Base-by-base conservation (phyloP, 2,888 invertebrate genomes). In the Drosophila fulvimacula region DNA sequence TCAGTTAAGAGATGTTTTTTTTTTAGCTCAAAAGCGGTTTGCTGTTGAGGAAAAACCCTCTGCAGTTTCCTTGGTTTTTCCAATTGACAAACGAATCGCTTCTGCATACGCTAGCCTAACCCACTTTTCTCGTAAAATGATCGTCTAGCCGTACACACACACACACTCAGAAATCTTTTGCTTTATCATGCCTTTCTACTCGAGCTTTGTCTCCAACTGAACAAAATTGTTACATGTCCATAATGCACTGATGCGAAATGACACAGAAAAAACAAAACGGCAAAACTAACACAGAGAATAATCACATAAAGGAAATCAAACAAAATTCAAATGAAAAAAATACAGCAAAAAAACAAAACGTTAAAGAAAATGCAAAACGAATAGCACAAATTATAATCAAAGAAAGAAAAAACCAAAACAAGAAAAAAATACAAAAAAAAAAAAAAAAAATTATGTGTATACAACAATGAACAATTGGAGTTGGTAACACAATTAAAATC, bases 191-290 rank as follows among this genome's bases (percentile, higher is more conserved):
- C 52, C 80, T 80, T 70, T 65, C 65, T 39, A 61, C 36, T 55
- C 46, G 42, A 15, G 42, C 55, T 57, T 24, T 51, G 60, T 60
- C 69, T 49, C 49, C 34, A 36, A 61, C 62, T 58, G 53, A 36
- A 55, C 73, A 70, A 79, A 79, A 65, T 63, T 70, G 80, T 79
- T 79, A 79, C 79, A 82, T 72, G 80, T 79, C 71, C 57, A 58
- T 42, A 69, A 69, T 69, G 73, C 70, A 59, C 55, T 68, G 65
- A 48, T 58, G 79, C 63, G 70, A 79, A 75, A 71, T 79, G 79
- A 79, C 79, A 79, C 69, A 81, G 76, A 78, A 74, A 82, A 71
- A 64, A 70, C 59, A 71, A 69, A 73, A 68, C 56, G 36, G 15
- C 48, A 65, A 72, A 60, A 65, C 59, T 69, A 79, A 84, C 65